These are phyloP conservation scores for Callipepla squamata DNA, from an alignment of 2,113 vertebrate genomes.

Conservation along the genomic window DNA sequence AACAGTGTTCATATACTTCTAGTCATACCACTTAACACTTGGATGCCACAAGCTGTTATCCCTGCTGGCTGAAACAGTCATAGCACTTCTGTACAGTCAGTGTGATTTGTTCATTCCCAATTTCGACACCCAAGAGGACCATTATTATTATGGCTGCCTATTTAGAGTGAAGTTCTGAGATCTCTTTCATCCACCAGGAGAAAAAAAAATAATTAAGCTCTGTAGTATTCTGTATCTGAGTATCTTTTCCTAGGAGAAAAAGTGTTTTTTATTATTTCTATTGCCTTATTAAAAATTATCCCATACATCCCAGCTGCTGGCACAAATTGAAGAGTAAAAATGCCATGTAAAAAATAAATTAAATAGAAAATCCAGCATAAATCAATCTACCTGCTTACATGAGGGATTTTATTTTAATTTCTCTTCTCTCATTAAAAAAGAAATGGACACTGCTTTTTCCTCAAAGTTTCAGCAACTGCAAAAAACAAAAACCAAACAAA, in stretches of 20 bases:
- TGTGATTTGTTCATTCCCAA: background rate
- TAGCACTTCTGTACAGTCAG: background rate
- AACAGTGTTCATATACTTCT: background rate
- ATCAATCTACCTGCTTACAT: background rate
- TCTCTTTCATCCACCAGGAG: background rate
- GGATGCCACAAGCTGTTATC: rapidly evolving
- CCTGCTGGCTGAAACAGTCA: background rate
- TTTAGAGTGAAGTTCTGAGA: background rate
- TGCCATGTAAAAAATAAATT: background rate
- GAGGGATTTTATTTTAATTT: background rate
- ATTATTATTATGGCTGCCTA: background rate
- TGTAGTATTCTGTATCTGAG: background rate
- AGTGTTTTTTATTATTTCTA: background rate
- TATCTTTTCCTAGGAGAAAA: background rate
- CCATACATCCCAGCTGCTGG: background rate
- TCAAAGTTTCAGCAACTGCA: slow-evolving; percentile 38
- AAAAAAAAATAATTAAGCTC: background rate
- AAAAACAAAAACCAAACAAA: background rate
- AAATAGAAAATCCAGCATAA: slow-evolving; percentile 3
- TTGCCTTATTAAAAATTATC: background rate
- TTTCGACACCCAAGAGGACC: background rate
- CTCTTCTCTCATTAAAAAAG: background rate
- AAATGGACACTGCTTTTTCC: background rate
- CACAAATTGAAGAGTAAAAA: slow-evolving; percentile 1
- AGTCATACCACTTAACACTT: background rate